phyloP scores from a whole-genome alignment of 2,113 vertebrate species.

The Amphiprion percula region DNA sequence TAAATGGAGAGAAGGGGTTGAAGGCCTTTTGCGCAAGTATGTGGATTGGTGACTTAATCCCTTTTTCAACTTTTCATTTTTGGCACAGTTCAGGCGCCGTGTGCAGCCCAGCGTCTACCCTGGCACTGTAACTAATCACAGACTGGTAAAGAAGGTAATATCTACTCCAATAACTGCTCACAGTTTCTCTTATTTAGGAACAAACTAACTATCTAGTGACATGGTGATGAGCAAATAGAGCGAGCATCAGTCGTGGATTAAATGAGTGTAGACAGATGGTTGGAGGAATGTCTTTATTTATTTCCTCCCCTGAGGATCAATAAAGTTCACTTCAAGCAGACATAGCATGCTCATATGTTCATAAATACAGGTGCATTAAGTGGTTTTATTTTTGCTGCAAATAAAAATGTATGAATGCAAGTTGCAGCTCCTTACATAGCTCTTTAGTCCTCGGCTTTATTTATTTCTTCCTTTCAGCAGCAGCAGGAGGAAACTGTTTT shows the following conservation, averaged over 20 bases:
- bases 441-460: neutral
- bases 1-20: conserved; percentile 25
- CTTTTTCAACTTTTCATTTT: conserved; percentile 32
- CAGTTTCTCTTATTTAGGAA: neutral
- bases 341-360: neutral
- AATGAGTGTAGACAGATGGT: conserved; percentile 22
- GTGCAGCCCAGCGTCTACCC: neutral
- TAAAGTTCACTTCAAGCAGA: conserved; percentile 34
- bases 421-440: neutral
- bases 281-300: conserved; percentile 19
- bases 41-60: conserved; percentile 53
- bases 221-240: conserved; percentile 10
- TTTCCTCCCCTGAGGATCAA: conserved; percentile 14
- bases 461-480: neutral
- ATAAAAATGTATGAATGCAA: neutral
- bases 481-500: neutral
- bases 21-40: conserved; percentile 28
- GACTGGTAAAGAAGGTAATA: conserved; percentile 5
- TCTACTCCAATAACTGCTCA: conserved; percentile 2
- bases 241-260: conserved; percentile 10
- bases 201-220: neutral
- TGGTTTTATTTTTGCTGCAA: neutral
- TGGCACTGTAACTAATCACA: conserved; percentile 20
- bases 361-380: neutral
- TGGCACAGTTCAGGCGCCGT: conserved; percentile 9